phyloP scores from a whole-genome alignment of 2,888 invertebrate genomes.

The Caenorhabditis sulstoni region DNA sequence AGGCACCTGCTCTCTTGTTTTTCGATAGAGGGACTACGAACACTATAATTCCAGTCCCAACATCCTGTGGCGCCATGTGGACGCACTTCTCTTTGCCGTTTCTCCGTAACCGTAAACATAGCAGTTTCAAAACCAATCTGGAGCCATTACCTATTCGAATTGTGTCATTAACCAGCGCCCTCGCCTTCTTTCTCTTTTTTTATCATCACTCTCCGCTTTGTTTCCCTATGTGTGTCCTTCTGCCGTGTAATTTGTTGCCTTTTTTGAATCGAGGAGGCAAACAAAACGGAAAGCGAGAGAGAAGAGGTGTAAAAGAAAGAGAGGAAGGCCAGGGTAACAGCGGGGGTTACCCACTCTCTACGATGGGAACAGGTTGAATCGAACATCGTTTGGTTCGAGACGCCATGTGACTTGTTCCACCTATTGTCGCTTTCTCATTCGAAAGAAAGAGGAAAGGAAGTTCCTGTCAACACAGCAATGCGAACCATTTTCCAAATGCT shows the following conservation, averaged over 20 bases:
- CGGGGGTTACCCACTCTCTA: constrained; percentile 22
- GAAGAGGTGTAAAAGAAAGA: constrained; percentile 6
- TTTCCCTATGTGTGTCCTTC: constrained; percentile 5
- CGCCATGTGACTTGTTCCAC: too few species aligned
- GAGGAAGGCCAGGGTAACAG: background rate
- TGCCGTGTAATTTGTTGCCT: constrained; percentile 33
- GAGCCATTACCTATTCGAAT: constrained; percentile 31
- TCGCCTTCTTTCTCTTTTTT: constrained; percentile 12
- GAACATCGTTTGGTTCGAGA: constrained; percentile 4
- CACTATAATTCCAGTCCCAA: too few species aligned
- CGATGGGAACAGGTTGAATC: background rate
- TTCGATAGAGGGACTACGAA: too few species aligned
- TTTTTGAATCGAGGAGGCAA: constrained; percentile 20
- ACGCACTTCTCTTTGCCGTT: too few species aligned
- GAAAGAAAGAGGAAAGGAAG: background rate
- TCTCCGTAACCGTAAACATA: background rate
- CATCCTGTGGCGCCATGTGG: too few species aligned
- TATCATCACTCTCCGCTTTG: background rate
- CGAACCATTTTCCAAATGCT: too few species aligned
- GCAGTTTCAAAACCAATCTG: background rate
- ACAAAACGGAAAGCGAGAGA: constrained; percentile 11
- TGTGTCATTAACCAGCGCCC: constrained; percentile 25
- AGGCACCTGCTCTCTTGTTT: too few species aligned
- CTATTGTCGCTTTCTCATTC: too few species aligned
- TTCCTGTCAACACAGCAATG: background rate